Base-by-base conservation (phyloP, 2,888 invertebrate species). In the Cephonodes hylas region DNA sequence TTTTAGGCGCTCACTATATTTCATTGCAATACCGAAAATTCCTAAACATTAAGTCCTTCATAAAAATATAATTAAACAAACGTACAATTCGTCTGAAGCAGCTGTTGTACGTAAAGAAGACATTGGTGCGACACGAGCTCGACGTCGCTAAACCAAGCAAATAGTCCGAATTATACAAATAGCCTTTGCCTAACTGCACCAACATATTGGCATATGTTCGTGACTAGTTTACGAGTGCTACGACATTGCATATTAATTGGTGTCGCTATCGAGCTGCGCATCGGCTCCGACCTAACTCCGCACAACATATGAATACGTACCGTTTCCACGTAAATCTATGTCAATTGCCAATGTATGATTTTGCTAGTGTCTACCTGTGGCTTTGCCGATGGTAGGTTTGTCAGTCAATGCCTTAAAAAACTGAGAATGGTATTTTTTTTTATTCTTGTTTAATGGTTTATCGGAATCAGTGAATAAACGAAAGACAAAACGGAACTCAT, bases 191-290 rank as follows among this genome's bases (percentile, higher is more conserved):
- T 87, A 88, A 89, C 88, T 88, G 88, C 85, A 83, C 81, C 81
- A 83, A 80, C 85, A 86, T 91, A 91, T 91, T 88, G 90, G 90
- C 90, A 89, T 91, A 87, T 89, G 89, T 89, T 90, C 90, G 91
- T 91, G 91, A 90, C 88, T 89, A 84, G 89, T 91, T 88, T 89
- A 91, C 91, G 91, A 88, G 88, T 86, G 82, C 85, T 82, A 83
- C 85, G 87, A 89, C 90, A 89, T 89, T 87, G 91, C 91, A 91
- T 91, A 91, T 91, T 91, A 91, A 91, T 91, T 90, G 91, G 85
- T 86, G 86, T 84, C 81, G 83, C 81, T 91, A 91, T 91, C 91
- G 84, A 85, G 72, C 77, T 79, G 82, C 82, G 83, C 89, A 90
- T 89, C 89, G 85, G 71, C 71, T 78, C 70, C 87, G 82, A 85